Evolutionary conservation across 2,888 invertebrate species (phyloP).

Genomic region (Lagria hirta): DNA sequence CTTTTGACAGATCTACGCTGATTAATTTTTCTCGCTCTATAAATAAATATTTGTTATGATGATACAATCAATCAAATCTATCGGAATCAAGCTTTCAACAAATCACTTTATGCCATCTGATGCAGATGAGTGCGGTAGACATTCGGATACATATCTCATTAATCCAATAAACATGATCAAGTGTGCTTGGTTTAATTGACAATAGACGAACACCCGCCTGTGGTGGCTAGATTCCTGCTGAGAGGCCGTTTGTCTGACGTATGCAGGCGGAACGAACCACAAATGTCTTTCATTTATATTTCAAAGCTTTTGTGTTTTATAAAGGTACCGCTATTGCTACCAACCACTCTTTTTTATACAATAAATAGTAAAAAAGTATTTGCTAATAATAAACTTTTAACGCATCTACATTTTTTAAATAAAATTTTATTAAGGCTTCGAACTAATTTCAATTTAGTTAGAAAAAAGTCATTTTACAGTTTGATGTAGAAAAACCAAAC

Average conservation of each 20-base stretch:
- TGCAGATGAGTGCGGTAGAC: constrained; percentile 49
- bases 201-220: constrained; percentile 46
- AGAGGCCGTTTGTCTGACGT: constrained; percentile 31
- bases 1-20: constrained; percentile 2
- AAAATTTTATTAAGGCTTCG: no score
- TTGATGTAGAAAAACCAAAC: no score
- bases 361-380: no score
- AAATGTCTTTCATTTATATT: no score
- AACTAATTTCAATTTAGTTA: no score
- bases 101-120: constrained; percentile 41
- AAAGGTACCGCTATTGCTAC: no score
- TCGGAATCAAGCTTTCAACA: constrained; percentile 38
- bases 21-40: constrained; percentile 26
- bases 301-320: no score
- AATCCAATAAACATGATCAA: constrained; percentile 51
- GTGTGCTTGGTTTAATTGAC: constrained; percentile 48
- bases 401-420: no score
- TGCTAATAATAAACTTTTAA: no score
- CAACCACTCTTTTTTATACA: no score
- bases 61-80: constrained; percentile 36
- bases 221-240: constrained; percentile 43
- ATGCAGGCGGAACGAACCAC: constrained; percentile 13
- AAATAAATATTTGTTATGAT: constrained; percentile 35
- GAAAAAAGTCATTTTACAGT: no score
- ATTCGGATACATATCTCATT: constrained; percentile 49